Percentiles rank a stretch among this genome's conserved stretches.
phyloP scores from a whole-genome alignment of 2,113 vertebrate species.

The Gracilinanus agilis region DNA sequence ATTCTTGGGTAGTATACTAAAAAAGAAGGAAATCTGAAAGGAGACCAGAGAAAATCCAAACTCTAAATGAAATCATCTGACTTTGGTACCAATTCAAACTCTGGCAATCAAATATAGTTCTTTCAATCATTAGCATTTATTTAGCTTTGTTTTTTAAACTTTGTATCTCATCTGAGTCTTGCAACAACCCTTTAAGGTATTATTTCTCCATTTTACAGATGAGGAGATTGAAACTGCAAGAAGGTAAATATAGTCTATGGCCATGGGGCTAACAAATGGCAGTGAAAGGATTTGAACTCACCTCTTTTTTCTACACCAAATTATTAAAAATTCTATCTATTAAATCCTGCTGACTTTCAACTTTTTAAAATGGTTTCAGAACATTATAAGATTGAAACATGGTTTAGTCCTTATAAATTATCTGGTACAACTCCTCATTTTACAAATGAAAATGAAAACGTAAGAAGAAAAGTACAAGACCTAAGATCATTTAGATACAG shows the following conservation, averaged over 20 bases:
- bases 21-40: constrained; percentile 32
- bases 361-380: not conserved
- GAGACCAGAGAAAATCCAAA: constrained; percentile 48
- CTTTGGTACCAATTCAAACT: constrained; percentile 51
- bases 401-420: not conserved
- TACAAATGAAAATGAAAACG: not conserved
- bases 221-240: constrained; percentile 12
- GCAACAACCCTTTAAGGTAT: not conserved
- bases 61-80: constrained; percentile 49
- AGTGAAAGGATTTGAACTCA: not conserved
- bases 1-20: constrained; percentile 33
- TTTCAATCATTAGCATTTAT: constrained; percentile 18
- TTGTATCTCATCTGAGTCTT: not conserved
- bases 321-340: not conserved
- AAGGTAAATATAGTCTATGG: not conserved
- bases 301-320: not conserved
- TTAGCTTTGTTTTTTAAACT: not conserved
- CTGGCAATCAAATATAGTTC: constrained; percentile 23
- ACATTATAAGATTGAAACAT: not conserved
- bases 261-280: not conserved
- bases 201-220: not conserved
- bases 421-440: not conserved
- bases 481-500: not conserved
- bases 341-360: not conserved
- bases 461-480: not conserved